phyloP scores from a whole-genome alignment of 2,113 vertebrate genomes.

The Aspiorhynchus laticeps region DNA sequence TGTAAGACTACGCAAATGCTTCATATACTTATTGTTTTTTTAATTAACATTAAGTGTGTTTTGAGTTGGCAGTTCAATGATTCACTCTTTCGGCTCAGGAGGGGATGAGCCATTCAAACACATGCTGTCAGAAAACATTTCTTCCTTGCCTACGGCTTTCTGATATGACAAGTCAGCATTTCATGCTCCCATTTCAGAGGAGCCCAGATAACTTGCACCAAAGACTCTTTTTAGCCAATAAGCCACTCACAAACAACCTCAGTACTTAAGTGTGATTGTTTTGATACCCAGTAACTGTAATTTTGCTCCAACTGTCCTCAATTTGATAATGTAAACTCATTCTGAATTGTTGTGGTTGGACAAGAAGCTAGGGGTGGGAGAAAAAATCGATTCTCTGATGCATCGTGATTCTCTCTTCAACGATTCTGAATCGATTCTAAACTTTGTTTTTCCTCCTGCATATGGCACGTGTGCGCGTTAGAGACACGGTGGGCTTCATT shows the following conservation, averaged over 20 bases:
- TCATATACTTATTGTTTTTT: background rate
- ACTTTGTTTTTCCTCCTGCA: too few relatives aligned
- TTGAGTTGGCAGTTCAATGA: background rate
- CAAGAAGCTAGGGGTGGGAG: too few relatives aligned
- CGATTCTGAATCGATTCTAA: too few relatives aligned
- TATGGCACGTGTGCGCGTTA: too few relatives aligned
- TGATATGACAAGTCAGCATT: conserved; percentile 28
- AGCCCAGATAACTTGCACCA: conserved; percentile 20
- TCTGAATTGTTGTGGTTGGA: conserved; percentile 18
- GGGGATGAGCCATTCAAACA: background rate
- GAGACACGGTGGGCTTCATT: too few relatives aligned
- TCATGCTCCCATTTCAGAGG: conserved; percentile 8
- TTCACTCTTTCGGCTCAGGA: background rate
- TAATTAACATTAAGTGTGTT: background rate
- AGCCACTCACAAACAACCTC: background rate
- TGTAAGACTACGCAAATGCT: background rate
- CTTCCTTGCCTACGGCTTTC: background rate
- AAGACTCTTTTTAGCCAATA: conserved; percentile 1
- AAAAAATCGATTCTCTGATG: too few relatives aligned
- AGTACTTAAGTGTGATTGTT: background rate
- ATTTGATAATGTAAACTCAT: conserved; percentile 1
- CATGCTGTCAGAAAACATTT: conserved; percentile 2
- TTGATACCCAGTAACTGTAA: background rate
- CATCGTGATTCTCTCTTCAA: too few relatives aligned
- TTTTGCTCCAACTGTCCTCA: background rate